phyloP scores from a whole-genome alignment of 2,797 vertebrate genomes.

The Thunnus albacares region DNA sequence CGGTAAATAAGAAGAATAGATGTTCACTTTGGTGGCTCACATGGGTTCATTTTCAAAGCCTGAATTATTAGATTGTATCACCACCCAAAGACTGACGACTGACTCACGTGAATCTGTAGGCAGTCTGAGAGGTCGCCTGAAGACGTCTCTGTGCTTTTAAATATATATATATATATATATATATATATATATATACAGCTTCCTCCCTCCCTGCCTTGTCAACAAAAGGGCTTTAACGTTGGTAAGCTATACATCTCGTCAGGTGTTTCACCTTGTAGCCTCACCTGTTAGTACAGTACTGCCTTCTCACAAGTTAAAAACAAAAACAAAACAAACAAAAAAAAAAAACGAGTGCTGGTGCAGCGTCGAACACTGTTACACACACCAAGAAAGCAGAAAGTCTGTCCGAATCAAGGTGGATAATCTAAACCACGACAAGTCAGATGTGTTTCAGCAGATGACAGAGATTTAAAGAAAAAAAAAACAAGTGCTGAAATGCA shows the following conservation, averaged over 20 bases:
- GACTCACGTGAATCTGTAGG: background rate
- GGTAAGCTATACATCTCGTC: background rate
- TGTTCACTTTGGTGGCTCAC: background rate
- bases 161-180: too few relatives aligned
- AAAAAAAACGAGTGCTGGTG: background rate
- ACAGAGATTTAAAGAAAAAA: background rate
- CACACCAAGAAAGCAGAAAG: background rate
- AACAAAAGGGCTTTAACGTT: slow-evolving; percentile 31
- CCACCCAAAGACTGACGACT: background rate
- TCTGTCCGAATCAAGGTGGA: background rate
- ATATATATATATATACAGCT: background rate
- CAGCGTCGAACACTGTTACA: background rate
- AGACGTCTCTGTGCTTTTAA: background rate
- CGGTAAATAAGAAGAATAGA: background rate
- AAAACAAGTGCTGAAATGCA: background rate
- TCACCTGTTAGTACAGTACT: slow-evolving; percentile 28
- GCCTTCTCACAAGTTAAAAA: slow-evolving; percentile 13
- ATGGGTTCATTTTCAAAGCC: background rate
- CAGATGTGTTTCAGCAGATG: background rate
- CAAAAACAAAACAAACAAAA: too few relatives aligned
- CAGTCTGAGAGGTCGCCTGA: background rate
- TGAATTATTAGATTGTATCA: background rate
- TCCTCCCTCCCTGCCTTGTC: background rate
- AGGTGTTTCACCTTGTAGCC: slow-evolving; percentile 32
- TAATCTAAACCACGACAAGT: background rate